Base-by-base conservation (phyloP, 2,888 invertebrate genomes). In the Desoria tigrina region DNA sequence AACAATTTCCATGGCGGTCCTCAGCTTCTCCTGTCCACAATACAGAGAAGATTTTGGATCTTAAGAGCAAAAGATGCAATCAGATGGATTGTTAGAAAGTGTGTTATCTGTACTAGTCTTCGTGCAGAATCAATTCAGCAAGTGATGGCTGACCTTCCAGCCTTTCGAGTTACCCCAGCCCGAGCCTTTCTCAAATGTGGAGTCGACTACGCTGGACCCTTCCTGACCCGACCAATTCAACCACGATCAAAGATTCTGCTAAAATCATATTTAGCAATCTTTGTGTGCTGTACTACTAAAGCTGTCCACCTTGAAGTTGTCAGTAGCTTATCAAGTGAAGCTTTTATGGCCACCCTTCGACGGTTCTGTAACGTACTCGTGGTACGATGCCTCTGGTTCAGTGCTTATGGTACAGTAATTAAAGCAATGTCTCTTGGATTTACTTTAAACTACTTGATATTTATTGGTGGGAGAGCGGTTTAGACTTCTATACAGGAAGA, bases 291-390 rank as follows among this genome's bases (percentile, higher is more conserved):
- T 32, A 27, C 39, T 2, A 65, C 65, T 16, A 9, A 37, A 45
- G 61, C 61, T 23, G 32, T 65, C 1, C 65, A 65, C 21, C 6
- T 79, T 0, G 79, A 80, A 69, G 32, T 78, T 1, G 78, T 78
- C 0, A 72, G 74, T 0, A 75, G 76, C 32, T 56, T 78, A 3
- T 75, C 77, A 0, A 62, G 79, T 1, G 76, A 78, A 23, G 73
- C 73, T 1, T 80, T 80, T 64, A 16, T 80, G 2, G 77, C 78
- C 0, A 68, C 78, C 0, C 61, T 79, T 2, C 61, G 75, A 2
- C 58, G 78, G 56, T 80, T n/a, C n/a, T n/a, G n/a, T n/a, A n/a
- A n/a, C n/a, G n/a, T n/a, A n/a, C n/a, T 79, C 60, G 63, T 77
- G 0, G n/a, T n/a, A n/a, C n/a, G n/a, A n/a, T n/a, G n/a, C n/a